Conservation (phyloP, 2,113 vertebrate species). For the Eurypyga helias region DNA sequence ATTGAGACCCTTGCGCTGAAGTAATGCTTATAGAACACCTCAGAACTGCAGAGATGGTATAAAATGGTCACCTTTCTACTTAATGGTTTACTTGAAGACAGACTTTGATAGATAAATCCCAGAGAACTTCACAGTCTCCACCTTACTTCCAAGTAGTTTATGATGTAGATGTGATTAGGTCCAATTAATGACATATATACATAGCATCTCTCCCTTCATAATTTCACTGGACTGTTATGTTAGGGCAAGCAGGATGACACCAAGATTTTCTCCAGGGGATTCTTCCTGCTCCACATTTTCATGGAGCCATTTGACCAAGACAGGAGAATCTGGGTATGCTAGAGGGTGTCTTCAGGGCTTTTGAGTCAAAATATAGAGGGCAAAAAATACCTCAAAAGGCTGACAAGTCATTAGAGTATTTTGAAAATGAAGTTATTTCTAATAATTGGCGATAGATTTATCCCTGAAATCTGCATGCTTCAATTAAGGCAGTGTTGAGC, state of each 20-base stretch:
- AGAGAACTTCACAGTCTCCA: background rate
- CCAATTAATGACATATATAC: fast-evolving
- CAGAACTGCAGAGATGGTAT: background rate
- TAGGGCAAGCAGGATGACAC: background rate
- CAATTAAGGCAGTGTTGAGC: background rate
- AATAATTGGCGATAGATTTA: background rate
- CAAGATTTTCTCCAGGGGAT: background rate
- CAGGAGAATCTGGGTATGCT: background rate
- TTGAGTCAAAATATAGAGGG: background rate
- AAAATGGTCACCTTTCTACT: background rate
- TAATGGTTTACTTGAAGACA: background rate
- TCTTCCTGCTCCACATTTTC: background rate
- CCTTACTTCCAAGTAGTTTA: background rate
- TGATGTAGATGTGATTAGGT: background rate
- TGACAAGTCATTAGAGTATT: fast-evolving
- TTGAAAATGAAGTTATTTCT: background rate
- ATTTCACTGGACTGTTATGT: background rate
- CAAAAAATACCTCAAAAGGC: background rate
- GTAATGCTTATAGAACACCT: background rate
- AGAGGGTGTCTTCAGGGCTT: background rate
- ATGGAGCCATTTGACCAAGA: background rate
- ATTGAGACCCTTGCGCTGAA: background rate
- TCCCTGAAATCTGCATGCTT: background rate
- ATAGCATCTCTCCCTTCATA: background rate
- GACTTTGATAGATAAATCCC: background rate